Conservation (phyloP, 2,797 vertebrate species). For the Octomys mimax region DNA sequence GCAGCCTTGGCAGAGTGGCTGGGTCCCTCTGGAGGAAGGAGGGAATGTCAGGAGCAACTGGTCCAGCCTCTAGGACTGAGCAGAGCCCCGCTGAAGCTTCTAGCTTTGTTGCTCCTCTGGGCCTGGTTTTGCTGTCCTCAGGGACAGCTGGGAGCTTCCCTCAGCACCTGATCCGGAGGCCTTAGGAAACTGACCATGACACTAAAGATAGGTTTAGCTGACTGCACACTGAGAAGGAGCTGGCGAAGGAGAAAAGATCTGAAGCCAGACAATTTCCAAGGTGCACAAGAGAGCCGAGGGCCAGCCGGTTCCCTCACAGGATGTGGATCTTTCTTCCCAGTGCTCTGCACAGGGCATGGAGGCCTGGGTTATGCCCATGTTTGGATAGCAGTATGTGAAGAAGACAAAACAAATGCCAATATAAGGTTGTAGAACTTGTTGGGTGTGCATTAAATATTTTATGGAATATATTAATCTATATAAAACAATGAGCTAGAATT, state of each 20-base stretch:
- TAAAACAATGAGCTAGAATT: background rate
- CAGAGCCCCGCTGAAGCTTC: no score
- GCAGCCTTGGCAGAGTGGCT: background rate
- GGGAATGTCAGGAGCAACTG: background rate
- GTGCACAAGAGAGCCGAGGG: no score
- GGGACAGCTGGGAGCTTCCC: background rate
- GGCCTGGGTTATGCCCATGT: background rate
- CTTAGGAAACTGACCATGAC: background rate
- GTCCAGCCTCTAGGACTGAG: background rate
- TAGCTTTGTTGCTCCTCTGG: background rate
- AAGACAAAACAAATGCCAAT: background rate
- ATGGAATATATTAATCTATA: background rate
- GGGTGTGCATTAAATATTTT: background rate
- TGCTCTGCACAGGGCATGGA: background rate
- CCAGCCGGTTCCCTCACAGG: background rate
- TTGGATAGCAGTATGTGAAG: background rate
- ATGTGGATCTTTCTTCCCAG: background rate
- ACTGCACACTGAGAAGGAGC: background rate
- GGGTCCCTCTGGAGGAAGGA: background rate
- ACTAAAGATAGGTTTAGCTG: slow-evolving; percentile 63
- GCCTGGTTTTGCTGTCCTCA: background rate
- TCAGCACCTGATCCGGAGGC: background rate
- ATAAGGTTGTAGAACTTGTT: background rate
- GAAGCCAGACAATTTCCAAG: background rate
- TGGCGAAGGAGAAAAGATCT: background rate